Evolutionary conservation across 2,888 invertebrate genomes (phyloP).

Genomic region (Leptinotarsa haldemani): DNA sequence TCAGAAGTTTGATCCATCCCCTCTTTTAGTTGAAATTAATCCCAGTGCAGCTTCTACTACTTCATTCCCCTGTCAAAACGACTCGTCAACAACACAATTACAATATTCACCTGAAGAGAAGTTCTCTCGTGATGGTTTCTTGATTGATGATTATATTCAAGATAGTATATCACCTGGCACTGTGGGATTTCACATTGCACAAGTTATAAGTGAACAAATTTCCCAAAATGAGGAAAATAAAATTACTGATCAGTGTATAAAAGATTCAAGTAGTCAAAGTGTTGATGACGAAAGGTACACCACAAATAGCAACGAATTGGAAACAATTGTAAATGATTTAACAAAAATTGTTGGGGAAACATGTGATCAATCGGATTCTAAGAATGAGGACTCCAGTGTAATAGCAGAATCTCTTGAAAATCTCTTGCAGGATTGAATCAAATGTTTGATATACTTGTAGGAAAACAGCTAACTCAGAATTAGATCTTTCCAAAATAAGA

Average conservation of each 20-base stretch:
- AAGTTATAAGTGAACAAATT: slow-evolving; percentile 42
- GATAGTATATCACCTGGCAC: neutral
- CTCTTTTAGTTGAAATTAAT: neutral
- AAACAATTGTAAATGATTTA: slow-evolving; percentile 41
- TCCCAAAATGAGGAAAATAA: slow-evolving; percentile 35
- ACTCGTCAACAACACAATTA: neutral
- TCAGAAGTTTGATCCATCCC: neutral
- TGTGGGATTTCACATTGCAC: slow-evolving; percentile 42
- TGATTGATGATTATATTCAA: slow-evolving; percentile 1
- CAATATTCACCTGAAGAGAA: neutral
- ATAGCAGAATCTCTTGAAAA: slow-evolving; percentile 42
- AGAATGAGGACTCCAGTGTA: slow-evolving; percentile 33
- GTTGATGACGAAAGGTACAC: slow-evolving; percentile 18
- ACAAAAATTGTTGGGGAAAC: slow-evolving; percentile 38
- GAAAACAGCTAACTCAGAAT: neutral
- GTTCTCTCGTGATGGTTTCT: neutral
- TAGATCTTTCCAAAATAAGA: neutral
- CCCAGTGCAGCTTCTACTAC: neutral
- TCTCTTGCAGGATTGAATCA: slow-evolving; percentile 38
- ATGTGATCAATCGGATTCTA: slow-evolving; percentile 17
- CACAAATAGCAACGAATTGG: slow-evolving; percentile 32
- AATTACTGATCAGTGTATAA: slow-evolving; percentile 18
- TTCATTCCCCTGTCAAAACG: neutral
- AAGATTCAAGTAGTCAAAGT: slow-evolving; percentile 13
- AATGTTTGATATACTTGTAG: neutral